Evolutionary conservation across 2,888 invertebrate genomes (phyloP).

Genomic region (Spisula solida): DNA sequence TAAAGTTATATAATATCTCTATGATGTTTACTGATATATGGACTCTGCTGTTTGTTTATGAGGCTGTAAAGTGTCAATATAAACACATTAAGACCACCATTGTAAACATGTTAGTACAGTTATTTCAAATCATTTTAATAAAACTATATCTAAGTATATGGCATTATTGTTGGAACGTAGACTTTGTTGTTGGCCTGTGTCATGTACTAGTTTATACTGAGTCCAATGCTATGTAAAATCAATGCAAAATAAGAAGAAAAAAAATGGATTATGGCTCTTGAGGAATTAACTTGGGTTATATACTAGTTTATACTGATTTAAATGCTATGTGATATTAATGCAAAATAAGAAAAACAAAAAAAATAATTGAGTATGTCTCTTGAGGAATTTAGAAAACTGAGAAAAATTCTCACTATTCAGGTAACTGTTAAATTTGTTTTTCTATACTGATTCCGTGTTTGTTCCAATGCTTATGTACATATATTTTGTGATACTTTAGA

Average conservation of each 20-base stretch:
- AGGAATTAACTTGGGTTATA: not conserved
- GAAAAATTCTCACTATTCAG: constrained; percentile 29
- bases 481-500: no score
- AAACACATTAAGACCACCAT: not conserved
- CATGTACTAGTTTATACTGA: no score
- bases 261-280: no score
- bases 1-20: not conserved
- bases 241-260: no score
- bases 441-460: not conserved
- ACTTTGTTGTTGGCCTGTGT: not conserved
- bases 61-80: constrained; percentile 2
- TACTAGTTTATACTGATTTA: no score
- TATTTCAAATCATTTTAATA: not conserved
- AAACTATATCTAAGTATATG: not conserved
- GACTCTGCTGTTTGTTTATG: not conserved
- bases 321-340: no score
- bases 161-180: not conserved
- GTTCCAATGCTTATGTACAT: no score
- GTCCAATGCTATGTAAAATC: no score
- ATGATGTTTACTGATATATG: not conserved
- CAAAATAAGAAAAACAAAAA: no score
- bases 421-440: not conserved
- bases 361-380: constrained; percentile 16
- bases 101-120: not conserved
- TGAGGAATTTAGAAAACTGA: constrained; percentile 37